phyloP scores from a whole-genome alignment of 2,113 vertebrate species.

The Dermatemys mawii region DNA sequence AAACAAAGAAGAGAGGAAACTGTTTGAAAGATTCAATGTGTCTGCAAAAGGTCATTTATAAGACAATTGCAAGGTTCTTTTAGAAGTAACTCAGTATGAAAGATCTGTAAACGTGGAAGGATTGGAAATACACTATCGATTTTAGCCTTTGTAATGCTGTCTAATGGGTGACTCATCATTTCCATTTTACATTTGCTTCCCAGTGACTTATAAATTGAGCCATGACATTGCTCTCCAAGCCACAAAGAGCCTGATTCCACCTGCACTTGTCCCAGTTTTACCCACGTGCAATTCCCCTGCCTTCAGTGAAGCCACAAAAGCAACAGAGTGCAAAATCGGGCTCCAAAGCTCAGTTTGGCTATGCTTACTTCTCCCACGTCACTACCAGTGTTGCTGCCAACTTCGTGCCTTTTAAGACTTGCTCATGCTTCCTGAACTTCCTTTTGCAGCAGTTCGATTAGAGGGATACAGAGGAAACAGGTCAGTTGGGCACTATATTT shows the following conservation, averaged over 20 bases:
- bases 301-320: neutral
- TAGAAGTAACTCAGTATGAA: neutral
- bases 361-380: neutral
- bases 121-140: neutral
- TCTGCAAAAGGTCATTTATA: constrained; percentile 6
- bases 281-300: neutral
- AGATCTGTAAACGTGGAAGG: neutral
- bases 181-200: constrained; percentile 6
- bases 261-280: neutral
- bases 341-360: neutral
- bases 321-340: neutral
- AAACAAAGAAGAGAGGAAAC: neutral
- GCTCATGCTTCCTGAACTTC: neutral
- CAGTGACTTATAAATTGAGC: neutral
- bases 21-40: neutral
- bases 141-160: neutral
- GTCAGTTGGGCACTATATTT: neutral
- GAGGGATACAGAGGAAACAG: neutral
- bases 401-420: neutral
- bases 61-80: neutral
- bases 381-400: neutral
- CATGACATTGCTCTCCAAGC: neutral
- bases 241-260: neutral
- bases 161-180: neutral
- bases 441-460: neutral